Base-by-base conservation (phyloP, 1,140 invertebrate species). In the Parasteatoda tepidariorum region DNA sequence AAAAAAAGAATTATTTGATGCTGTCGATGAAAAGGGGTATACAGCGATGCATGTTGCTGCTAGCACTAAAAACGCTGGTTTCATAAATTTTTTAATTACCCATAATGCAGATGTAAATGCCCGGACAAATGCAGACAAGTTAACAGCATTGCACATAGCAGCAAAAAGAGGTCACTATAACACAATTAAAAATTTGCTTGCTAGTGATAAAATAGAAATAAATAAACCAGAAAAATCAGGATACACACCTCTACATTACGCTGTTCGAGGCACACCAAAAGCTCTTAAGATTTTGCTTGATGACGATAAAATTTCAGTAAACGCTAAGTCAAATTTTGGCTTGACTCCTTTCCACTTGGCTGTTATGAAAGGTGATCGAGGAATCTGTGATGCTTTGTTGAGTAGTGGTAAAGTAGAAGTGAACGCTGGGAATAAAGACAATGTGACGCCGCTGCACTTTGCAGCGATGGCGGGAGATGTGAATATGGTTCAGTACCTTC, bases 291-390 rank as follows among this genome's bases (percentile, higher is more conserved):
- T 22, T 28, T 68, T 68, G 38, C 15, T 26, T 22, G 4, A 68
- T 7, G 31, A 68, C 28, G 28, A 41, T 68, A 68, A 26, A n/a
- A 38, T 26, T 34, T 11, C 7, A 11, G 24, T 68, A 2, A 41
- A 68, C 24, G 34, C 15, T 26, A 15, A 68, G 28, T 26, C 30
- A 18, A 26, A 34, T 7, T 13, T n/a, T 4, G 34, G 34, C 6
- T 68, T 68, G 6, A 68, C 30, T 13, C 66, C 66, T 68, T 22
- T 68, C 3, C 66, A 68, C 24, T 41, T 68, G 28, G 66, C 66
- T 18, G 31, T 41, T 38, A 68, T 41, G 9, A 28, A 13, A 22
- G 66, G 38, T 7, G 13, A 68, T 28, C 7, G 13, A 18, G 28
- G 38, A 6, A 13, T 41, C 6, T 11, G 2, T 28, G 30, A 26